Evolutionary conservation across 2,797 vertebrate species (phyloP).

Genomic region (Leptatherina wallacei): DNA sequence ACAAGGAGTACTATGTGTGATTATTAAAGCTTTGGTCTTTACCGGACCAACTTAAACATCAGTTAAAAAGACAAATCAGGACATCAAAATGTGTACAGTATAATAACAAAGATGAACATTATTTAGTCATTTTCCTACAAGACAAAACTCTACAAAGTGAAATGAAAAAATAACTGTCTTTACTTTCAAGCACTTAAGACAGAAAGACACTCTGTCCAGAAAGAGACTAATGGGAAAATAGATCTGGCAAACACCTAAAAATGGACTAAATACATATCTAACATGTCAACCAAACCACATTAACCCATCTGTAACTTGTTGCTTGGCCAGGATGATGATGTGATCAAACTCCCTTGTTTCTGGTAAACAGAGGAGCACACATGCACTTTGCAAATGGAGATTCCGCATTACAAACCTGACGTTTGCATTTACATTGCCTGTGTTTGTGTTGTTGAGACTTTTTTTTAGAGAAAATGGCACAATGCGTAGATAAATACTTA

Average conservation of each 20-base stretch:
- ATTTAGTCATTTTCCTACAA: slow-evolving; percentile 89
- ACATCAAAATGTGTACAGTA: slow-evolving; percentile 88
- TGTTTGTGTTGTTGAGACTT: slow-evolving; percentile 93
- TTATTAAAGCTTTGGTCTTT: slow-evolving; percentile 71
- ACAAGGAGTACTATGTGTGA: slow-evolving; percentile 99
- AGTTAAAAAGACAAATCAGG: slow-evolving; percentile 75
- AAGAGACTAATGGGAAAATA: slow-evolving; percentile 48
- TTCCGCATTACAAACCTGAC: slow-evolving; percentile 81
- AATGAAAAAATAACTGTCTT: slow-evolving; percentile 83
- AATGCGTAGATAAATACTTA: slow-evolving; percentile 70
- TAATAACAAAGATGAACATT: slow-evolving; percentile 85
- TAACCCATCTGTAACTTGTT: slow-evolving; percentile 73
- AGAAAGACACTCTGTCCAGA: slow-evolving; percentile 51
- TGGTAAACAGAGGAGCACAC: slow-evolving; percentile 65
- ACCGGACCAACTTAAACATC: slow-evolving; percentile 65
- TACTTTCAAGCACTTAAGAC: slow-evolving; percentile 86
- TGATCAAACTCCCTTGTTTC: slow-evolving; percentile 87
- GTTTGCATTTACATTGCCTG: slow-evolving; percentile 93
- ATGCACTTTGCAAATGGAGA: slow-evolving; percentile 80
- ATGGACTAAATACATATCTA: slow-evolving; percentile 79
- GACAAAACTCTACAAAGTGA: slow-evolving; percentile 59
- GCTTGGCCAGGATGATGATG: slow-evolving; percentile 68
- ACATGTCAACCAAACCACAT: slow-evolving; percentile 71
- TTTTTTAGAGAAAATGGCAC: slow-evolving; percentile 81
- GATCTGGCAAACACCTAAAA: slow-evolving; percentile 85